These are phyloP conservation scores for Megalops atlanticus DNA, from an alignment of 2,113 vertebrate genomes.

Conservation along the genomic window DNA sequence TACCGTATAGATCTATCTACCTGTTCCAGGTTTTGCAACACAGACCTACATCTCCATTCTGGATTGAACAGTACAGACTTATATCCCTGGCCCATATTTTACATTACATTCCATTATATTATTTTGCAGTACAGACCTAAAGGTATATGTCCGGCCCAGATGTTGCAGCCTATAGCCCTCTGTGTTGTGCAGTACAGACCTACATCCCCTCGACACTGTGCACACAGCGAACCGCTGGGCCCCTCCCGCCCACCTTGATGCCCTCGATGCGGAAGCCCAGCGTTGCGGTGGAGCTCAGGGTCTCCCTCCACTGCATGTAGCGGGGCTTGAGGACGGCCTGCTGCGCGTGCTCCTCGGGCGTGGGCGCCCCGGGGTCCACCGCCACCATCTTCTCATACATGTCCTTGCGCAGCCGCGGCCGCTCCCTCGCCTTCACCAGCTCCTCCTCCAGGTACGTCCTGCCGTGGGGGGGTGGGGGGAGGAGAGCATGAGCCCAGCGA, in stretches of 20 bases:
- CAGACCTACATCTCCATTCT: not conserved
- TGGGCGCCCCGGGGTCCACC: slow-evolving; percentile 82
- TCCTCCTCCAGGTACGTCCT: slow-evolving; percentile 91
- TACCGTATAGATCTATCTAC: too few species aligned
- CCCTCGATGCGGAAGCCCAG: slow-evolving; percentile 89
- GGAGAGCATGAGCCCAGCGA: too few species aligned
- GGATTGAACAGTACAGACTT: not conserved
- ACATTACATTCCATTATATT: too few species aligned
- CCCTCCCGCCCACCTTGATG: slow-evolving; percentile 76
- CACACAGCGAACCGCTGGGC: too few species aligned
- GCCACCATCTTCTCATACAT: slow-evolving; percentile 93
- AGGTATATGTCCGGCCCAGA: not conserved
- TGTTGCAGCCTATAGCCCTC: too few species aligned
- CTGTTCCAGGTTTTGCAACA: not conserved
- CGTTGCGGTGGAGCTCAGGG: slow-evolving; percentile 82
- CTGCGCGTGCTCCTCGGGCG: slow-evolving; percentile 75
- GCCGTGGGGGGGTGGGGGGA: not conserved
- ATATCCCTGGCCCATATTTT: too few species aligned
- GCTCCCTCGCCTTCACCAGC: slow-evolving; percentile 80
- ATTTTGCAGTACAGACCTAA: not conserved
- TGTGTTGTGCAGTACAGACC: not conserved
- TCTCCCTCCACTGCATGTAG: slow-evolving; percentile 93
- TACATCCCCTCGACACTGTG: too few species aligned
- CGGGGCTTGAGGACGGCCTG: slow-evolving; percentile 81
- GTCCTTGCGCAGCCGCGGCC: slow-evolving; percentile 78